phyloP scores from a whole-genome alignment of 1,140 invertebrate species.

The Oscheius sp. region DNA sequence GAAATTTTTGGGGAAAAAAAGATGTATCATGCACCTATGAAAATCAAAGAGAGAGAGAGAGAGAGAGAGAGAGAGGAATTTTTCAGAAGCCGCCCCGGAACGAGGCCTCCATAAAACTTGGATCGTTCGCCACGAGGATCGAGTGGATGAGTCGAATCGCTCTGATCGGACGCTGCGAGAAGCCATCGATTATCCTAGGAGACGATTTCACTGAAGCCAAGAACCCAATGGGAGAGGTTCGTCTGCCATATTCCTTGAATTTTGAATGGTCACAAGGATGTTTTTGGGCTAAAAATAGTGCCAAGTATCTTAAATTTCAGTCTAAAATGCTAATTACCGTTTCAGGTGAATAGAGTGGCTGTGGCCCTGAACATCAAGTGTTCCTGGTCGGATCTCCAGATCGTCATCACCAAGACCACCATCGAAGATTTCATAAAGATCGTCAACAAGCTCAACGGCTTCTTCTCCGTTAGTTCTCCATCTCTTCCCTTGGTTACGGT shows the following conservation, averaged over 20 bases:
- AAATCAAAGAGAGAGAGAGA: no score
- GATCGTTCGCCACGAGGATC: slow-evolving; percentile 43
- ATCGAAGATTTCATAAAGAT: slow-evolving; percentile 50
- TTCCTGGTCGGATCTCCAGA: slow-evolving; percentile 50
- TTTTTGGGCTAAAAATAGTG: background rate
- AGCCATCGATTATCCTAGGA: slow-evolving; percentile 39
- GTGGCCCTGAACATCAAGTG: slow-evolving; percentile 39
- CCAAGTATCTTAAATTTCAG: background rate
- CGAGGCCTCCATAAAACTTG: slow-evolving; percentile 42
- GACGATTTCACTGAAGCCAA: slow-evolving; percentile 45
- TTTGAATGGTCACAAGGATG: background rate
- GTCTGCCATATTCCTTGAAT: background rate
- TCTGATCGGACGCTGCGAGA: slow-evolving; percentile 46
- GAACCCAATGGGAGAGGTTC: background rate
- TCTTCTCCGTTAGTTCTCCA: slow-evolving; percentile 45
- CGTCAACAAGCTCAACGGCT: slow-evolving; percentile 46
- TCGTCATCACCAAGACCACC: slow-evolving; percentile 56
- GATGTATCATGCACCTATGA: no score
- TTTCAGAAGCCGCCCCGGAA: slow-evolving; percentile 51
- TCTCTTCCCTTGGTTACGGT: background rate
- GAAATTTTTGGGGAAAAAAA: no score
- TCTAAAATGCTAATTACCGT: background rate
- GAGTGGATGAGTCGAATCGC: slow-evolving; percentile 57
- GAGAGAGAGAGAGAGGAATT: no score
- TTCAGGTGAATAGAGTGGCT: background rate